Conservation (phyloP, 2,888 invertebrate species). For the Achlya flavicornis region DNA sequence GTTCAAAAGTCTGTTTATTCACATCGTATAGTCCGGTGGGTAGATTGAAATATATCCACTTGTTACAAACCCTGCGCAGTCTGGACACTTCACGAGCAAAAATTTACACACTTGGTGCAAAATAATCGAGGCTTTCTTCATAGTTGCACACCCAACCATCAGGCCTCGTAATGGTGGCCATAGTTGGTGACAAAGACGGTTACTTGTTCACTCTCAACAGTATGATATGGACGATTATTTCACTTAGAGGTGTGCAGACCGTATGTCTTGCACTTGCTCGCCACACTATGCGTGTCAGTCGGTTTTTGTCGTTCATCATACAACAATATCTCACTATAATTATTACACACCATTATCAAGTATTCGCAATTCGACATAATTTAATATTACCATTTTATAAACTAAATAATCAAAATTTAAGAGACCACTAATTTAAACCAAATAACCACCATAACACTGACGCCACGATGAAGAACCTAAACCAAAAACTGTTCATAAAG, state of each 20-base stretch:
- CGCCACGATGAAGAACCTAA: neutral
- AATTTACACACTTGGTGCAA: neutral
- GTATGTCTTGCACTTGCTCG: neutral
- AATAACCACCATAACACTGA: conserved; percentile 1
- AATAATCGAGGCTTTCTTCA: neutral
- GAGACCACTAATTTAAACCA: neutral
- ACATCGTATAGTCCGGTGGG: conserved; percentile 46
- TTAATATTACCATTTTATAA: too few species aligned
- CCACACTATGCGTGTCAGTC: conserved; percentile 25
- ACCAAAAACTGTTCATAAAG: neutral
- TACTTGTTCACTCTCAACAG: neutral
- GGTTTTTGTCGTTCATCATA: conserved; percentile 26
- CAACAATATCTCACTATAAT: too few species aligned
- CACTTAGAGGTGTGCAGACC: neutral
- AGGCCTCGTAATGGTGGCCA: too few species aligned
- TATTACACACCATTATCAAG: too few species aligned
- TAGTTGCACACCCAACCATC: neutral
- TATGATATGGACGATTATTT: neutral
- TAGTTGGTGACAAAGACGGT: too few species aligned
- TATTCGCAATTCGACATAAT: too few species aligned
- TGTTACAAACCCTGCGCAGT: conserved; percentile 12
- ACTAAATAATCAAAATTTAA: neutral
- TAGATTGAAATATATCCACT: conserved; percentile 32
- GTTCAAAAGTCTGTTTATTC: conserved; percentile 19
- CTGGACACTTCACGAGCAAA: neutral